Conservation (phyloP, 2,888 invertebrate genomes). For the Cataglyphis cursor region DNA sequence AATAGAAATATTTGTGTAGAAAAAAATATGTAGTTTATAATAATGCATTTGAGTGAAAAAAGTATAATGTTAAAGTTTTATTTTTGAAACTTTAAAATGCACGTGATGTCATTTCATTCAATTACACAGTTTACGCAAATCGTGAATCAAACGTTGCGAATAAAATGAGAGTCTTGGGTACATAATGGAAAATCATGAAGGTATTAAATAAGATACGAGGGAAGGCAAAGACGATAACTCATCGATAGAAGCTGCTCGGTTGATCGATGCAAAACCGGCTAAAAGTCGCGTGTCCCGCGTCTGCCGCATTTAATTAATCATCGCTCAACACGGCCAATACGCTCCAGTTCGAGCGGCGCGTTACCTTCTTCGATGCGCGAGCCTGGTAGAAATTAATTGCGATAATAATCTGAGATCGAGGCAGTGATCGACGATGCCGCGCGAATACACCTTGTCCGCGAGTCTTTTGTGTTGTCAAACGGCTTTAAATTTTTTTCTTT, state of each 20-base stretch:
- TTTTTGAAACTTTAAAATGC: background rate
- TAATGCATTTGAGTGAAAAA: background rate
- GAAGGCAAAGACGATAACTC: constrained; percentile 36
- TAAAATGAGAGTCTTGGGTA: background rate
- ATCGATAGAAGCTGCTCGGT: constrained; percentile 51
- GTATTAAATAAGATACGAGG: constrained; percentile 27
- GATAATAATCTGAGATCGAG: constrained; percentile 59
- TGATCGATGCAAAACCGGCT: constrained; percentile 69
- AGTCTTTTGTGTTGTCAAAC: constrained; percentile 51
- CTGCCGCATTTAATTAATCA: constrained; percentile 78
- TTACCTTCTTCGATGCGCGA: constrained; percentile 47
- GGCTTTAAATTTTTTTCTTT: constrained; percentile 26
- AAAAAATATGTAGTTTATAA: background rate
- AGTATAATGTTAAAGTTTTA: background rate
- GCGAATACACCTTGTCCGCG: constrained; percentile 42
- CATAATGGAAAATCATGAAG: constrained; percentile 36
- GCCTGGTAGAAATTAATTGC: constrained; percentile 57
- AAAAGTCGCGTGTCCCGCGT: constrained; percentile 77
- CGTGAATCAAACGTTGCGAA: background rate
- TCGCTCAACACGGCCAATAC: constrained; percentile 74
- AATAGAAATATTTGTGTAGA: background rate
- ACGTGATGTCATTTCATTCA: background rate
- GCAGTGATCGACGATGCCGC: constrained; percentile 59
- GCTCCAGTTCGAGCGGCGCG: constrained; percentile 59
- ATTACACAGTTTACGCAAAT: background rate